These are phyloP conservation scores for Caenorhabditis sulstoni DNA, from an alignment of 2,888 invertebrate genomes.

Conservation along the genomic window DNA sequence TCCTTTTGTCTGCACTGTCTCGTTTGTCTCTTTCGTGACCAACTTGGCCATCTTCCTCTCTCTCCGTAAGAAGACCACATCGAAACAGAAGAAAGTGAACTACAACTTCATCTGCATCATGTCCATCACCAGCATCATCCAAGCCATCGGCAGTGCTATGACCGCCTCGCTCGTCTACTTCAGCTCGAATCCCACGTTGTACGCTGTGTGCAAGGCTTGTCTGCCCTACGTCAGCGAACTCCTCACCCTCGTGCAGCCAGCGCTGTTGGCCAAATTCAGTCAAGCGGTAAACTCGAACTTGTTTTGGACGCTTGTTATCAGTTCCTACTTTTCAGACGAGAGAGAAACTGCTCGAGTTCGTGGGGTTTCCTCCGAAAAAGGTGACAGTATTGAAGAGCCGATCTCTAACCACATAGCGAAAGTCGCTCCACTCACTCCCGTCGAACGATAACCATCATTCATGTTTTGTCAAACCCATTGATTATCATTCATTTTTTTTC, in stretches of 20 bases:
- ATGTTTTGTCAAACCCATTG: too few species aligned
- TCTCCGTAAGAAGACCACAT: background rate
- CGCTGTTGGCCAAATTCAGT: slow-evolving; percentile 11
- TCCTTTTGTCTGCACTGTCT: slow-evolving; percentile 1
- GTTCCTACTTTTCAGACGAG: background rate
- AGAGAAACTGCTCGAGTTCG: background rate
- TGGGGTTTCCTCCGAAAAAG: too few species aligned
- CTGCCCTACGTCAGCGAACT: slow-evolving; percentile 30
- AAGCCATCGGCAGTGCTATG: slow-evolving; percentile 11
- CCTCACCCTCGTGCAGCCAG: slow-evolving; percentile 21
- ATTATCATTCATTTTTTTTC: too few species aligned
- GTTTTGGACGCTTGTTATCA: too few species aligned
- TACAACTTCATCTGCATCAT: slow-evolving; percentile 17
- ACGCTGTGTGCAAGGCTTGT: background rate
- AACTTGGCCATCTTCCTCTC: slow-evolving; percentile 3
- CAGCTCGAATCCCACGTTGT: background rate
- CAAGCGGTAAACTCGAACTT: slow-evolving; percentile 6
- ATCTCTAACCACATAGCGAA: too few species aligned
- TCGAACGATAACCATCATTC: too few species aligned
- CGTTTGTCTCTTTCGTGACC: background rate
- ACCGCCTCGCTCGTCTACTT: background rate
- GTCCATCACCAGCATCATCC: slow-evolving; percentile 11
- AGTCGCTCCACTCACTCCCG: too few species aligned
- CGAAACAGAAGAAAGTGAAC: background rate
- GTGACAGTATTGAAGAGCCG: too few species aligned